Evolutionary conservation across 2,797 vertebrate genomes (phyloP), one percentile per base, ranked within the genome.

Genomic region (Sebastes iracundus): DNA sequence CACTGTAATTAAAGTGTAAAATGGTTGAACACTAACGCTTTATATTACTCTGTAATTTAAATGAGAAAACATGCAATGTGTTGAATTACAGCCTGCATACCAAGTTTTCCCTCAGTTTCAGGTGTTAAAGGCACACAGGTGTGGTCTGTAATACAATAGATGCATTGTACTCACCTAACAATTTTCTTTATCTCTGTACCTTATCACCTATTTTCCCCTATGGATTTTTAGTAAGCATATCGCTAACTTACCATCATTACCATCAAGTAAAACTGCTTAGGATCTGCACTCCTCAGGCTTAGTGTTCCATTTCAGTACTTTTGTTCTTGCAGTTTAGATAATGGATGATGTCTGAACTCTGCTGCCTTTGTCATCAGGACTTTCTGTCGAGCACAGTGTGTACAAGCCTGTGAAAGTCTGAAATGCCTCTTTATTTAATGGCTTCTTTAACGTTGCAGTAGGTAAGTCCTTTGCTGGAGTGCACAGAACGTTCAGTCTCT

Each of bases 401-500:
- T 77, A 53, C 6, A 95, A 77, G 38, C 70, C 88, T 59, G 88
- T 95, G 75, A 96, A 96, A 2, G 93, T 92, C 62, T 94, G 88
- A 85, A 96, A 96, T 9, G 93, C 89, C 53, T 82, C 80, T 25
- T 56, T 67, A 71, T 90, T 87, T n/a, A 73, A 27, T 18, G 67
- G 10, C 56, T 66, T 79, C 63, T 87, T 91, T 56, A 18, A n/a
- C 30, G 68, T 22, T 69, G 85, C 73, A 52, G 52, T 60, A 1
- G 82, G 83, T 64, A 95, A 62, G 70, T 96, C 93, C 35, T 90
- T 84, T 5, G 92, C 85, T 70, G 96, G 94, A 12, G 87, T 91
- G 88, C 95, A 96, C 35, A 96, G 87, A 38, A 56, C 42, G 65
- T 75, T 92, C 35, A 96, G 7, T 88, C 94, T 95, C 96, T 96